Conservation (phyloP, 2,113 vertebrate genomes). For the Edolisoma coerulescens region DNA sequence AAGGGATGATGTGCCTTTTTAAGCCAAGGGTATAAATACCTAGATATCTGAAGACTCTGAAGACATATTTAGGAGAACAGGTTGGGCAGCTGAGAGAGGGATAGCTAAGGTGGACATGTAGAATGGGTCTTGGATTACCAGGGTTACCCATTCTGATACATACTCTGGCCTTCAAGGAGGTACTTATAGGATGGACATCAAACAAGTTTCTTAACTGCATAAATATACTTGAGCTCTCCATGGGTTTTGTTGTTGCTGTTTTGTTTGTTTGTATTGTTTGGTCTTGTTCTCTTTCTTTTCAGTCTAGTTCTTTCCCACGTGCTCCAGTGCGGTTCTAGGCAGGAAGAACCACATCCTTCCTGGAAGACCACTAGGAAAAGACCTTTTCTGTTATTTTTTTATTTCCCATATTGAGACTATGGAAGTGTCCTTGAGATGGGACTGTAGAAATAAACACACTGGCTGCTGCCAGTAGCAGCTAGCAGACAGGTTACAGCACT, state of each 20-base stretch:
- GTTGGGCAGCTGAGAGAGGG: background rate
- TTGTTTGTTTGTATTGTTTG: background rate
- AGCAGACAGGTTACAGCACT: background rate
- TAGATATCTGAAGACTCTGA: background rate
- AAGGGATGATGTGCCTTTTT: background rate
- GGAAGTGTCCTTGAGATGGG: background rate
- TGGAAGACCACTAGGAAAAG: background rate
- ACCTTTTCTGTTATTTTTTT: background rate
- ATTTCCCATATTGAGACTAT: background rate
- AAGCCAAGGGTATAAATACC: background rate
- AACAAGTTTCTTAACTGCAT: background rate
- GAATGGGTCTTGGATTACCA: background rate
- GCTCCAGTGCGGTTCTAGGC: background rate
- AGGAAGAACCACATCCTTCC: background rate
- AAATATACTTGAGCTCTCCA: background rate
- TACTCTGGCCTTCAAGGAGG: background rate
- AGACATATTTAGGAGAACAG: background rate
- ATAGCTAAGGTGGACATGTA: fast-evolving
- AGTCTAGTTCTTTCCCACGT: background rate
- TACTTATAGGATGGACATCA: background rate
- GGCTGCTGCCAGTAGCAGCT: background rate
- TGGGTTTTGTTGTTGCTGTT: background rate
- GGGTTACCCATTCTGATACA: background rate
- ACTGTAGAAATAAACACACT: background rate
- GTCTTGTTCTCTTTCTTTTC: background rate